Conservation (phyloP, 2,113 vertebrate species). For the Oryzias celebensis region DNA sequence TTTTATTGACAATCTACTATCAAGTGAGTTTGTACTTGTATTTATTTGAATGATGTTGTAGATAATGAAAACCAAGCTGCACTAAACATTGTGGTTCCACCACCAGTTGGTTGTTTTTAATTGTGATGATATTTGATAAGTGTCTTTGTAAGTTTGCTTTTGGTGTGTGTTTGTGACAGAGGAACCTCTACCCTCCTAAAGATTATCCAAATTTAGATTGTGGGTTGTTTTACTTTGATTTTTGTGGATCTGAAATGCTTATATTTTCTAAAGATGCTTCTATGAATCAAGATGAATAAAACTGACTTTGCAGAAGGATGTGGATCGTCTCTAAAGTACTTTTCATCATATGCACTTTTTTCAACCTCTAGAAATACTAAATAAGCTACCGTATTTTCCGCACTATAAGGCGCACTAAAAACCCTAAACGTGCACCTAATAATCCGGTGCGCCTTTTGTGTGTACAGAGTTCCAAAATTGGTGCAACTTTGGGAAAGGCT, state of each 20-base stretch:
- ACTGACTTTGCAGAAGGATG: conserved; percentile 53
- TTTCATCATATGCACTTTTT: not conserved
- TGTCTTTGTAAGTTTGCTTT: conserved; percentile 60
- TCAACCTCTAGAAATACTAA: no score
- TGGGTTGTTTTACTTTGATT: conserved; percentile 62
- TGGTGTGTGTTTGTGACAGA: conserved; percentile 59
- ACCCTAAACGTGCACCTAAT: no score
- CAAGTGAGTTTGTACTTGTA: conserved; percentile 62
- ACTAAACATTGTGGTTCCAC: conserved; percentile 67
- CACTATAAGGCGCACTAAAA: no score
- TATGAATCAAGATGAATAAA: conserved; percentile 73
- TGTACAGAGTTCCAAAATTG: no score
- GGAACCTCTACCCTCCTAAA: conserved; percentile 48
- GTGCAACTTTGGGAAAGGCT: no score
- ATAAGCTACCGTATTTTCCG: not conserved
- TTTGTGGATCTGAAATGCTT: conserved; percentile 62
- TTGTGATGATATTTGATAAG: conserved; percentile 60
- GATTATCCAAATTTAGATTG: conserved; percentile 49
- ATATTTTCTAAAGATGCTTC: conserved; percentile 77
- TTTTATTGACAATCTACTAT: conserved; percentile 71
- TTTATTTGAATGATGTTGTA: conserved; percentile 65
- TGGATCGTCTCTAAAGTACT: conserved; percentile 12
- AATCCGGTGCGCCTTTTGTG: no score
- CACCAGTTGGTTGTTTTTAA: conserved; percentile 61
- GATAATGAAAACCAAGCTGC: conserved; percentile 65